Percentiles rank a stretch among this genome's conserved stretches.
These are phyloP conservation scores for Drosophila micromelanica DNA, from an alignment of 1,140 invertebrate species.

Conservation along the genomic window DNA sequence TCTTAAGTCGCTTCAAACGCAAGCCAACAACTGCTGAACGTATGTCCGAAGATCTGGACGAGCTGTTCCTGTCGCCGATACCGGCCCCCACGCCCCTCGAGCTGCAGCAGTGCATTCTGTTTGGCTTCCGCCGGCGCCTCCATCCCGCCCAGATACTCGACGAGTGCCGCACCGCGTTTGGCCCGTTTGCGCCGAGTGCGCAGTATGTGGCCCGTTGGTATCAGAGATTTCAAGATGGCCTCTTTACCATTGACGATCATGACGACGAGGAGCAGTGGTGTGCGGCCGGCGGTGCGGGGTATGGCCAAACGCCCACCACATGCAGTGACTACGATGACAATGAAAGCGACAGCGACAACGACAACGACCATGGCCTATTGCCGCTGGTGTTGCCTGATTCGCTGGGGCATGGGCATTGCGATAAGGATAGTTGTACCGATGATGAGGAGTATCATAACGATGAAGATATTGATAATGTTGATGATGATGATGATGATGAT, in stretches of 20 bases:
- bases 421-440: slow-evolving; percentile 37
- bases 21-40: slow-evolving; percentile 40
- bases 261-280: slow-evolving; percentile 38
- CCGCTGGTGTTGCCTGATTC: slow-evolving; percentile 42
- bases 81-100: slow-evolving; percentile 65
- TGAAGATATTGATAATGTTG: slow-evolving; percentile 36
- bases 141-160: slow-evolving; percentile 67
- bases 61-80: slow-evolving; percentile 71
- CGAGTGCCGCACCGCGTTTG: slow-evolving; percentile 69
- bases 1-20: slow-evolving; percentile 70
- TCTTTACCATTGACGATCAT: slow-evolving; percentile 57
- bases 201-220: slow-evolving; percentile 71
- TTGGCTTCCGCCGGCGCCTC: slow-evolving; percentile 71
- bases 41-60: slow-evolving; percentile 77
- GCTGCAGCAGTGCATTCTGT: slow-evolving; percentile 74
- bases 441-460: slow-evolving; percentile 34
- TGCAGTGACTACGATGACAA: slow-evolving; percentile 67
- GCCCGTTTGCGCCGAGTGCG: slow-evolving; percentile 67
- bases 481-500: slow-evolving; percentile 46
- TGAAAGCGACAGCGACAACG: slow-evolving; percentile 29
- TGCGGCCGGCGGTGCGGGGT: slow-evolving; percentile 16
- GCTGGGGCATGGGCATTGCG: slow-evolving; percentile 22
- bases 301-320: slow-evolving; percentile 65
- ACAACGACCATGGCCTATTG: slow-evolving; percentile 29
- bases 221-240: slow-evolving; percentile 69